Conservation (phyloP, 2,888 invertebrate species). For the Gastrophysa polygoni region DNA sequence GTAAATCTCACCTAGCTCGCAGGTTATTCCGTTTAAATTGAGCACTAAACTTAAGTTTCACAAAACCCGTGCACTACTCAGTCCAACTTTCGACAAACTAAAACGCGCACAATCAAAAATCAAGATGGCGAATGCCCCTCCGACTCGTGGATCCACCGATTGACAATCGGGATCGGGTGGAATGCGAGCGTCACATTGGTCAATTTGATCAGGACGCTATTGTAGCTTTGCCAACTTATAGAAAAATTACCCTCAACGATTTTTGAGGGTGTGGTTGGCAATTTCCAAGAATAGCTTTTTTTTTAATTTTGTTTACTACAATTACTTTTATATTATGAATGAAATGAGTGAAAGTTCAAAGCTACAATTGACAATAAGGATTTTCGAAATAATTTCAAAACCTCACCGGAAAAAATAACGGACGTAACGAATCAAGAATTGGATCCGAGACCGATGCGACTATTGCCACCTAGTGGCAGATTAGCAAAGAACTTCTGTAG, state of each 20-base stretch:
- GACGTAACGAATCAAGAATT: too few species aligned
- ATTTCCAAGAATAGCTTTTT: too few species aligned
- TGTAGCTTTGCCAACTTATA: slow-evolving; percentile 44
- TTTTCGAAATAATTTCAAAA: too few species aligned
- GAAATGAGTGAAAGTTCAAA: too few species aligned
- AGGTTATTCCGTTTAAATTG: slow-evolving; percentile 21
- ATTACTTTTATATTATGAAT: too few species aligned
- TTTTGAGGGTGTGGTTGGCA: slow-evolving; percentile 9
- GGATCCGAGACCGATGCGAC: too few species aligned
- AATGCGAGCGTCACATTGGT: slow-evolving; percentile 47
- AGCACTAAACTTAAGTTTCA: slow-evolving; percentile 25
- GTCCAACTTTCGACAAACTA: slow-evolving; percentile 51
- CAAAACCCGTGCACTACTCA: slow-evolving; percentile 36
- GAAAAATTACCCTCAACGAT: slow-evolving; percentile 30
- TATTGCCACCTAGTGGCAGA: too few species aligned
- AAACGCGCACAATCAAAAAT: slow-evolving; percentile 55
- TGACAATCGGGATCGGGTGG: slow-evolving; percentile 19
- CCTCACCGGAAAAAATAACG: too few species aligned
- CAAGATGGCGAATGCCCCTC: slow-evolving; percentile 52
- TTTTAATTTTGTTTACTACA: too few species aligned
- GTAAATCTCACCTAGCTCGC: slow-evolving; percentile 36
- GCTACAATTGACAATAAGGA: too few species aligned
- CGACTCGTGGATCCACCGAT: slow-evolving; percentile 36
- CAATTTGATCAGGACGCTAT: slow-evolving; percentile 49
- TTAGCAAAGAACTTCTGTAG: too few species aligned